phyloP scores from a whole-genome alignment of 2,113 vertebrate species.

The Pteruthius melanotis region DNA sequence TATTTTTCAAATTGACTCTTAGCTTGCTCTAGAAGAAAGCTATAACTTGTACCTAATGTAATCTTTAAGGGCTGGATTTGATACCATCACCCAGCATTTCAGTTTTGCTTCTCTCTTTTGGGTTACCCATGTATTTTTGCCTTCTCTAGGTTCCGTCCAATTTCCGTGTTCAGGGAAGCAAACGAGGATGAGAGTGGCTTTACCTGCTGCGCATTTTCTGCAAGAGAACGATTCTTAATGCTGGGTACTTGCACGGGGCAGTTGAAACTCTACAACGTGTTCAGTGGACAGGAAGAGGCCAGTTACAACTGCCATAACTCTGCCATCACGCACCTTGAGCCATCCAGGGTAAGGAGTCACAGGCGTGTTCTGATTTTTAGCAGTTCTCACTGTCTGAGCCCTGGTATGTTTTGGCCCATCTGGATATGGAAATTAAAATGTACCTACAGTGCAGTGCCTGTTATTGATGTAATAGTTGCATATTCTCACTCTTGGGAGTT shows the following conservation, averaged over 20 bases:
- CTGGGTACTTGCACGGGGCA: constrained; percentile 95
- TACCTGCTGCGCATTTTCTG: constrained; percentile 97
- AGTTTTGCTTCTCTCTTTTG: background rate
- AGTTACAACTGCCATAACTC: constrained; percentile 97
- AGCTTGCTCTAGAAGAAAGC: background rate
- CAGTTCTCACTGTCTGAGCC: too few relatives aligned
- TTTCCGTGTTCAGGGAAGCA: constrained; percentile 96
- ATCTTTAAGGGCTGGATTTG: background rate
- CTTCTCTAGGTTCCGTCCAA: constrained; percentile 88
- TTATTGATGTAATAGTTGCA: background rate
- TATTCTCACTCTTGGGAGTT: background rate
- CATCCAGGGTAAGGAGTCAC: constrained; percentile 83
- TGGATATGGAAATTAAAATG: background rate
- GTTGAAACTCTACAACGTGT: constrained; percentile 97
- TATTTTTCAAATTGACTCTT: background rate
- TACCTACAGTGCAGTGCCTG: background rate
- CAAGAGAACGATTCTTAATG: constrained; percentile 96
- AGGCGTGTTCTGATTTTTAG: background rate
- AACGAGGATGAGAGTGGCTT: constrained; percentile 98
- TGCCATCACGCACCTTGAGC: constrained; percentile 95
- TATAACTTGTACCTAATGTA: background rate
- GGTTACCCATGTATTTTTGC: background rate
- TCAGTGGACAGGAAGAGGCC: constrained; percentile 96
- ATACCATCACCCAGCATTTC: background rate
- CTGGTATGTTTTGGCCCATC: background rate